Conservation (phyloP, 1,140 invertebrate genomes). For the Mya arenaria region DNA sequence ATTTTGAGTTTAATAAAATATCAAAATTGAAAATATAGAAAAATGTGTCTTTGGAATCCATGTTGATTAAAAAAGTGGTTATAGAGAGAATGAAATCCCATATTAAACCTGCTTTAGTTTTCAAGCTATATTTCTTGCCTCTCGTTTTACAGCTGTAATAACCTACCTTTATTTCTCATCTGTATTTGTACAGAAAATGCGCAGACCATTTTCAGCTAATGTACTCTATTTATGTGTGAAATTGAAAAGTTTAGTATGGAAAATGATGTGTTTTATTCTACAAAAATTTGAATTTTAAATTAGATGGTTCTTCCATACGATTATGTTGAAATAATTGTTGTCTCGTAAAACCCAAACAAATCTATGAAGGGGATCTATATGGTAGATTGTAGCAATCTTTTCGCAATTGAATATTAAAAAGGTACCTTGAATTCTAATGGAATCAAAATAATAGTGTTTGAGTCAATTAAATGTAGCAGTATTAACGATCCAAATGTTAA, state of each 20-base stretch:
- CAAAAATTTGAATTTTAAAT: constrained; percentile 55
- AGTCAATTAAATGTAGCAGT: constrained; percentile 54
- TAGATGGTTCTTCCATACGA: constrained; percentile 8
- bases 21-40: no score
- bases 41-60: no score
- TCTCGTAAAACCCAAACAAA: constrained; percentile 26
- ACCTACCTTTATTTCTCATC: no score
- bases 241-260: constrained; percentile 41
- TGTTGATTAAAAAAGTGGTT: no score
- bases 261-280: constrained; percentile 49
- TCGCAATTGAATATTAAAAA: constrained; percentile 50
- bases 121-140: no score
- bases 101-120: no score
- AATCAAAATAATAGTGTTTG: constrained; percentile 49
- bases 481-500: constrained; percentile 36
- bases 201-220: no score
- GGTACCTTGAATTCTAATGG: constrained; percentile 49
- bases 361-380: constrained; percentile 45
- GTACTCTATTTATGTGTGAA: no score
- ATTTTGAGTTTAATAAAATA: no score
- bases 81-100: no score
- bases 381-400: constrained; percentile 39
- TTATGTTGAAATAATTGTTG: constrained; percentile 37
- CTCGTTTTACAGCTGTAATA: no score
- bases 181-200: no score